These are phyloP conservation scores for Brachionichthys hirsutus DNA, from an alignment of 2,113 vertebrate species.

Conservation along the genomic window DNA sequence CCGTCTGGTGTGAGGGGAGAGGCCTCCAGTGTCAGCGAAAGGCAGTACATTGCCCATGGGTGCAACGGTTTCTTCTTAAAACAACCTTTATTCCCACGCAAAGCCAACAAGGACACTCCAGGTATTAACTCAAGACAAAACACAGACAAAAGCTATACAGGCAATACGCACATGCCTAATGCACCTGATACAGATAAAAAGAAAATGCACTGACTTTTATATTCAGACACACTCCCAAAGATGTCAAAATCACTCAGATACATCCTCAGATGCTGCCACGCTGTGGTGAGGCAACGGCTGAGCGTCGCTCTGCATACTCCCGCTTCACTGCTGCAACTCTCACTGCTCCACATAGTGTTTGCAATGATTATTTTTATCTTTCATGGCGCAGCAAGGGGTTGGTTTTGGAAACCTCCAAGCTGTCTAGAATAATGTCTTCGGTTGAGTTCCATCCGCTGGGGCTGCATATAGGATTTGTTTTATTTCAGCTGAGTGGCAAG, in stretches of 20 bases:
- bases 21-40: not conserved
- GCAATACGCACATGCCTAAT: not conserved
- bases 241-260: slow-evolving; percentile 22
- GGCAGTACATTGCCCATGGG: slow-evolving; percentile 4
- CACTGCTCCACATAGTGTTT: slow-evolving; percentile 20
- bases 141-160: not conserved
- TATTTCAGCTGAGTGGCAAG: slow-evolving; percentile 37
- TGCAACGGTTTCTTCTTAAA: slow-evolving; percentile 22
- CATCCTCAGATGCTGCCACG: slow-evolving; percentile 13
- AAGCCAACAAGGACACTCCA: not conserved
- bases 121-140: not conserved
- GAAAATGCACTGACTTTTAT: slow-evolving; percentile 6
- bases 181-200: not conserved
- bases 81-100: not conserved
- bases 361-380: slow-evolving; percentile 57
- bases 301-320: slow-evolving; percentile 39
- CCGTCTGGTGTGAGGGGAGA: slow-evolving; percentile 8
- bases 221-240: slow-evolving; percentile 1
- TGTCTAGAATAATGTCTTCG: slow-evolving; percentile 57
- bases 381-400: slow-evolving; percentile 54
- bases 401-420: slow-evolving; percentile 53
- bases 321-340: slow-evolving; percentile 24
- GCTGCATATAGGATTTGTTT: slow-evolving; percentile 12
- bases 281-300: slow-evolving; percentile 48
- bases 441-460: slow-evolving; percentile 42